Base-by-base conservation (phyloP, 1,140 invertebrate species). In the Psix sp. region DNA sequence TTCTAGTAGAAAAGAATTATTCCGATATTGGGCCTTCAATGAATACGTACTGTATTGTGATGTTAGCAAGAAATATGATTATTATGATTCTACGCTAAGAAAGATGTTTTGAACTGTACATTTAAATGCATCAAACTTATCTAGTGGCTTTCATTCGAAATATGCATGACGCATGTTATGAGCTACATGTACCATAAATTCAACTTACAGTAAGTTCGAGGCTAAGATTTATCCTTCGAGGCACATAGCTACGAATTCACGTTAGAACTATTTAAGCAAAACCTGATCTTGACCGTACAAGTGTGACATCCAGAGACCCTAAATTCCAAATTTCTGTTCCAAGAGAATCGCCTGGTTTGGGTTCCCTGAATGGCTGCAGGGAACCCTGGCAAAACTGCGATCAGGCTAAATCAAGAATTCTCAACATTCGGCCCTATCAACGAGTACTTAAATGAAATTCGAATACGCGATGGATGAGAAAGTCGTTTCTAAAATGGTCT, bases 281-380 rank as follows among this genome's bases (percentile, higher is more conserved):
- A n/a, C n/a, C n/a, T n/a, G n/a, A n/a, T n/a, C n/a, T n/a, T n/a
- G n/a, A n/a, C n/a, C n/a, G n/a, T n/a, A n/a, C n/a, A n/a, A n/a
- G n/a, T n/a, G n/a, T 29, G 26, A 29, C 7, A 29, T 5, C 21
- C 21, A 24, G 21, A 24, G 65, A 68, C 65, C 51, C 46, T 38
- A 65, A 57, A 70, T 70, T 67, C 11, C 1, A 31, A 56, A 59
- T n/a, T 35, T 15, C 14, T 36, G 20, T 1, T 29, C 7, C 7
- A 29, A 29, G 68, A 77, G 82, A 80, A 80, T 79, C 81, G 35
- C 86, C 84, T 77, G 74, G 68, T 80, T 71, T 77, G 80, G 84
- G 78, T 86, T 86, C 80, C 80, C 77, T 86, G 85, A 87, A 86
- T 87, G 86, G 86, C 86, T 87, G 86, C 86, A 86, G 81, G 81